Evolutionary conservation across 2,113 vertebrate genomes (phyloP).

Genomic region (Planiliza haematocheilus): DNA sequence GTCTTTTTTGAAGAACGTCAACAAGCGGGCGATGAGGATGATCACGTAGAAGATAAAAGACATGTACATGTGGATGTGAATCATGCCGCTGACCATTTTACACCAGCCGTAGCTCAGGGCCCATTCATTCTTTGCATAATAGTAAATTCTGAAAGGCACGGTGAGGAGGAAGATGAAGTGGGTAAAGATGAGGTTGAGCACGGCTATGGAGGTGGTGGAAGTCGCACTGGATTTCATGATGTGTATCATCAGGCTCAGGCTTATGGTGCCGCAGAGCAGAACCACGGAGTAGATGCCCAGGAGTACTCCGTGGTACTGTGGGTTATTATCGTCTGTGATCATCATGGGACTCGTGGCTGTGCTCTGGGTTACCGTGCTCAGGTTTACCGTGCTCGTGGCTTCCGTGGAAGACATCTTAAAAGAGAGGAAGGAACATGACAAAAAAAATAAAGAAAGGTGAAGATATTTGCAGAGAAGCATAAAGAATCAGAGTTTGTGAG

Average conservation of each 20-base stretch:
- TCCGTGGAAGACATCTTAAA: too few relatives aligned
- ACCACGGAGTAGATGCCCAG: constrained; percentile 80
- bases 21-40: constrained; percentile 86
- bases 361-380: accelerated
- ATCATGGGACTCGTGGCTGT: neutral
- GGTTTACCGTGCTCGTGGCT: too few relatives aligned
- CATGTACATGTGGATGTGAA: constrained; percentile 94
- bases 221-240: constrained; percentile 86
- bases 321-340: accelerated
- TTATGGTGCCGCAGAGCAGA: constrained; percentile 82
- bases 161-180: constrained; percentile 90
- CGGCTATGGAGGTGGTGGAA: constrained; percentile 87
- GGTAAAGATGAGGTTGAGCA: constrained; percentile 89
- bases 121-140: constrained; percentile 80
- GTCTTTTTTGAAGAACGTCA: constrained; percentile 84
- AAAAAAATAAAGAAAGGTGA: neutral
- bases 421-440: neutral
- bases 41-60: constrained; percentile 89
- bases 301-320: constrained; percentile 34
- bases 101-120: constrained; percentile 70
- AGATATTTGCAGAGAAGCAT: too few relatives aligned
- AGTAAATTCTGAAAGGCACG: constrained; percentile 90
- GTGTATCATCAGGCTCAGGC: constrained; percentile 81
- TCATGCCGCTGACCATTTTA: constrained; percentile 88
- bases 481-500: too few relatives aligned